phyloP scores from a whole-genome alignment of 2,797 vertebrate species.

The Masticophis lateralis region DNA sequence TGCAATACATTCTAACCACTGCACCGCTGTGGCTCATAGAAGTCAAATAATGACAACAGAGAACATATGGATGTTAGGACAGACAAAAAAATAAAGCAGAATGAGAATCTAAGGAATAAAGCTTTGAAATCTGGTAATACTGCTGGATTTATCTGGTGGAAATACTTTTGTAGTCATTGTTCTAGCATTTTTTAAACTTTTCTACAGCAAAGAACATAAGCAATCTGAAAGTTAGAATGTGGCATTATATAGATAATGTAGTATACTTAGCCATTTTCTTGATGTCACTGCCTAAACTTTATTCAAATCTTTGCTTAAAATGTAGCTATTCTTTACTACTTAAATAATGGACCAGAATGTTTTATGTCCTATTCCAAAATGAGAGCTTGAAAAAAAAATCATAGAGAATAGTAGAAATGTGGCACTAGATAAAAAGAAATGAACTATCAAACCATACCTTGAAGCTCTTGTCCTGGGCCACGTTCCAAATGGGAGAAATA shows the following conservation, averaged over 20 bases:
- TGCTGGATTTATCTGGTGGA: not conserved
- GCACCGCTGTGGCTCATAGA: not conserved
- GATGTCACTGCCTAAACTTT: not conserved
- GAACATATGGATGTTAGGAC: not conserved
- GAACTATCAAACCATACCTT: not conserved
- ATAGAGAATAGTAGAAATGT: not conserved
- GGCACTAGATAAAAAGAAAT: not conserved
- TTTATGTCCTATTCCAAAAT: not conserved
- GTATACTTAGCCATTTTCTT: not conserved
- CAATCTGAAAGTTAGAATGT: not conserved
- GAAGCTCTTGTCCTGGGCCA: not conserved
- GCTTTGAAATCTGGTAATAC: not conserved
- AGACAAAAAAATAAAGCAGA: not conserved
- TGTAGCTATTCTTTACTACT: not conserved
- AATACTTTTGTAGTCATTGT: not conserved
- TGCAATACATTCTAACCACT: not conserved
- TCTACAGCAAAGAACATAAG: not conserved
- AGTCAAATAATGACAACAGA: not conserved
- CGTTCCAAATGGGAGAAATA: not conserved
- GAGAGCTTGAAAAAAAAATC: not conserved
- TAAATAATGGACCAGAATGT: not conserved
- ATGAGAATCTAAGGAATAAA: not conserved
- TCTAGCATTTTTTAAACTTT: not conserved
- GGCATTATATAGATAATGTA: not conserved
- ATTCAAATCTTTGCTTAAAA: not conserved